These are phyloP conservation scores for Chelmon rostratus DNA, from an alignment of 2,797 vertebrate genomes.

Conservation along the genomic window DNA sequence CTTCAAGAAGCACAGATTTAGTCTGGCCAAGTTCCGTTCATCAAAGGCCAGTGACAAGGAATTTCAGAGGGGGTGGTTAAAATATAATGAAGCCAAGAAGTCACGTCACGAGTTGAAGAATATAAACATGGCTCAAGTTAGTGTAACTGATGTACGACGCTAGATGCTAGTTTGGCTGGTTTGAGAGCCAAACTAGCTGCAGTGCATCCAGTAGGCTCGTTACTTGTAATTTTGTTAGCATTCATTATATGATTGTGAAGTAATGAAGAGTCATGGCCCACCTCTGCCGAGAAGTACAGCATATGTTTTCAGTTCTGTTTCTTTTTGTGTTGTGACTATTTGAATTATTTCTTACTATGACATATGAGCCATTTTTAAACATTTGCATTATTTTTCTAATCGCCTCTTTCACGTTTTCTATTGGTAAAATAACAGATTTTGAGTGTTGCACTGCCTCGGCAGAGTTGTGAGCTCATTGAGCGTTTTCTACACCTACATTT, in stretches of 20 bases:
- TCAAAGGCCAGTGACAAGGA: neutral
- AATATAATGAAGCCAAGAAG: neutral
- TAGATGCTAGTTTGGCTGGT: neutral
- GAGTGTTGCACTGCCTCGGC: neutral
- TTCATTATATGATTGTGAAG: neutral
- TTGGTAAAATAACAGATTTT: neutral
- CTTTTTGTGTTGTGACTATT: neutral
- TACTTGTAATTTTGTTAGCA: neutral
- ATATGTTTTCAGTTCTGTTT: neutral
- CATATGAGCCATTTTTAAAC: neutral
- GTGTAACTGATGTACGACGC: neutral
- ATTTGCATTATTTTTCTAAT: neutral
- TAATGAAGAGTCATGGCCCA: neutral
- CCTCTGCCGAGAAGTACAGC: neutral
- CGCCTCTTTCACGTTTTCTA: neutral
- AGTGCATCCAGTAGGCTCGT: no score
- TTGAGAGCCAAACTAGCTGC: neutral
- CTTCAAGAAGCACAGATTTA: constrained; percentile 37
- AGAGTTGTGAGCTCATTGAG: neutral
- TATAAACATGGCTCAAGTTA: neutral
- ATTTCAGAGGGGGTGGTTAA: neutral
- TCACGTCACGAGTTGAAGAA: neutral
- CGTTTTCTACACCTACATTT: constrained; percentile 17
- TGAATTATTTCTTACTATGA: neutral
- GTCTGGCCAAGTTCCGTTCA: neutral